Evolutionary conservation across 2,113 vertebrate species (phyloP).

Genomic region (Cyanoramphus novaezelandiae): DNA sequence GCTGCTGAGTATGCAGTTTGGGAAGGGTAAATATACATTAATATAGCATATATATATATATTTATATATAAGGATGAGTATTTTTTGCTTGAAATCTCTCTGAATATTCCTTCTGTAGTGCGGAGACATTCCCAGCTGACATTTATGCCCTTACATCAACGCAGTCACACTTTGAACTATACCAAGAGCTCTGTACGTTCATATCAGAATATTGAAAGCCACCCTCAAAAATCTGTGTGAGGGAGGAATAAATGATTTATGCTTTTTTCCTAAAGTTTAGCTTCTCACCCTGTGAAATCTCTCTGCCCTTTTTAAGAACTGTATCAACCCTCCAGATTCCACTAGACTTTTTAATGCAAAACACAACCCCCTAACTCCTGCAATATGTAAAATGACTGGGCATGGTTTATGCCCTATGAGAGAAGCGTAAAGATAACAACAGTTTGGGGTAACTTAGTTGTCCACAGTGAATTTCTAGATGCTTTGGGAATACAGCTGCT

Average conservation of each 20-base stretch:
- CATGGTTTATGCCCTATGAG: neutral
- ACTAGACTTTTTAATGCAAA: neutral
- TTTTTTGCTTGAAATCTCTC: neutral
- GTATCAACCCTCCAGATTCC: neutral
- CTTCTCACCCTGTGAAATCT: neutral
- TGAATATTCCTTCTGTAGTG: neutral
- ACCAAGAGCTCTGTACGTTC: neutral
- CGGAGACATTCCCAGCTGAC: neutral
- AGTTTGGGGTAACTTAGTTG: neutral
- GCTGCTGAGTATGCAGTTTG: neutral
- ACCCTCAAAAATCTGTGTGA: neutral
- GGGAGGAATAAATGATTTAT: neutral
- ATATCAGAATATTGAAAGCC: neutral
- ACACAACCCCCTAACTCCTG: neutral
- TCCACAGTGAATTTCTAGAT: neutral
- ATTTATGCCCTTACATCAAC: neutral
- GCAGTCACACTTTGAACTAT: neutral
- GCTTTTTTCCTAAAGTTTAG: neutral
- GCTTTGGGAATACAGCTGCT: neutral
- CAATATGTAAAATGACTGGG: neutral
- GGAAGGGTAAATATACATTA: neutral
- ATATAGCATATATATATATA: neutral
- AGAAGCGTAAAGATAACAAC: neutral
- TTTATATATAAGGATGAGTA: neutral
- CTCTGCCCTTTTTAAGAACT: neutral